Percentiles rank a stretch among this genome's conserved stretches.
phyloP scores from a whole-genome alignment of 1,140 invertebrate genomes.

The Acyrthosiphon pisum region DNA sequence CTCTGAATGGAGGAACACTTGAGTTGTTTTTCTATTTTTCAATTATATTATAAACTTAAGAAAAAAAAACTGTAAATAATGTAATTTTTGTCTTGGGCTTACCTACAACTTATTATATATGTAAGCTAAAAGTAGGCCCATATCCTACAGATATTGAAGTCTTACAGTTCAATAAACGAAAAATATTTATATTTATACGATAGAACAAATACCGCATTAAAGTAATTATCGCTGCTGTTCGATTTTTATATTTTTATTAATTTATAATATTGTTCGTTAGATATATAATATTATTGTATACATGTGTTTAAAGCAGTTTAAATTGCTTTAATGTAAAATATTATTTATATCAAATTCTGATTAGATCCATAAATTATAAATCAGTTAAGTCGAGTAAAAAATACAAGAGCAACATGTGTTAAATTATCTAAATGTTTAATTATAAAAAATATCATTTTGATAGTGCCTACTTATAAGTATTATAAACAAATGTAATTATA shows the following conservation, averaged over 20 bases:
- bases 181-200: too few species aligned
- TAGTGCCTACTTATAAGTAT: neutral
- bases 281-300: neutral
- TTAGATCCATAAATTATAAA: neutral
- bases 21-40: too few species aligned
- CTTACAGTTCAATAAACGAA: too few species aligned
- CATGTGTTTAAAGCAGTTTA: neutral
- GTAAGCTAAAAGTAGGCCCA: too few species aligned
- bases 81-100: too few species aligned
- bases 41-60: too few species aligned
- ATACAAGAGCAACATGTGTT: slow-evolving; percentile 26
- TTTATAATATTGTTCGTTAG: neutral
- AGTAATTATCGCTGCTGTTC: neutral
- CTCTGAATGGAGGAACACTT: too few species aligned
- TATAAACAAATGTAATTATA: neutral
- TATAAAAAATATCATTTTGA: neutral
- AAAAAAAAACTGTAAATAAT: too few species aligned
- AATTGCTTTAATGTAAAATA: neutral
- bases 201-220: too few species aligned
- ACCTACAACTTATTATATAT: too few species aligned
- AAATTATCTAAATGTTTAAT: slow-evolving; percentile 28
- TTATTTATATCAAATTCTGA: neutral
- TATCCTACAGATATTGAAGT: too few species aligned
- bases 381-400: neutral
- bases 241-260: neutral